Conservation (phyloP, 2,888 invertebrate species). For the Psylliodes chrysocephalus region DNA sequence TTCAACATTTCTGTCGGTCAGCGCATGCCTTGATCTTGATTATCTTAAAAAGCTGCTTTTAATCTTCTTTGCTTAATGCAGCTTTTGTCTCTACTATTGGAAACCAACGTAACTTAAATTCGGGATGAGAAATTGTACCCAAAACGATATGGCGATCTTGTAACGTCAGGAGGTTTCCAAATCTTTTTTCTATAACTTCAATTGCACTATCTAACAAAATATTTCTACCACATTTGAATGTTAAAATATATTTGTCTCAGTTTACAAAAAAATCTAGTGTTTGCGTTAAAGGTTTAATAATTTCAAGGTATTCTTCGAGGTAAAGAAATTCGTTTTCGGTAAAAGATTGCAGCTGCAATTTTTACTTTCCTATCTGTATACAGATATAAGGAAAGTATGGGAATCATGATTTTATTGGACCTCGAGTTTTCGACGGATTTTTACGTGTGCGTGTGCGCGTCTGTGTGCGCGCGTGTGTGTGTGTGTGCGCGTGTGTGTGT, state of each 20-base stretch:
- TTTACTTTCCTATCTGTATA: no score
- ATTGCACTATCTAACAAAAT: background rate
- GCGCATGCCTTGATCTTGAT: conserved; percentile 3
- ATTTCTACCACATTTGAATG: background rate
- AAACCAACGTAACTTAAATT: conserved; percentile 7
- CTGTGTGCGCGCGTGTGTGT: no score
- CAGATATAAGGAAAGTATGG: no score
- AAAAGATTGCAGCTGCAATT: no score
- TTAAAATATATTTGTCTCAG: background rate
- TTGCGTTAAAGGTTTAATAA: background rate
- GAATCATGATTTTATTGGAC: no score
- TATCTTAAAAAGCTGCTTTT: background rate
- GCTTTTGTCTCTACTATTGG: background rate
- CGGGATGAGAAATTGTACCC: background rate
- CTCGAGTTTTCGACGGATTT: no score
- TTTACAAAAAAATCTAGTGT: no score
- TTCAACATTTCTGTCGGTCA: conserved; percentile 18
- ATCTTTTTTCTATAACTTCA: background rate
- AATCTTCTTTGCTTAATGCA: background rate
- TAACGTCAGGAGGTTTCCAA: background rate
- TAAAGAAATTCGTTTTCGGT: no score
- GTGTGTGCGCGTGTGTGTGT: no score
- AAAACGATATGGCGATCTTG: no score
- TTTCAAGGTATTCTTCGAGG: no score
- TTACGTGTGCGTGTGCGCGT: no score